Evolutionary conservation across 2,797 vertebrate species (phyloP).

Genomic region (Xenops minutus): DNA sequence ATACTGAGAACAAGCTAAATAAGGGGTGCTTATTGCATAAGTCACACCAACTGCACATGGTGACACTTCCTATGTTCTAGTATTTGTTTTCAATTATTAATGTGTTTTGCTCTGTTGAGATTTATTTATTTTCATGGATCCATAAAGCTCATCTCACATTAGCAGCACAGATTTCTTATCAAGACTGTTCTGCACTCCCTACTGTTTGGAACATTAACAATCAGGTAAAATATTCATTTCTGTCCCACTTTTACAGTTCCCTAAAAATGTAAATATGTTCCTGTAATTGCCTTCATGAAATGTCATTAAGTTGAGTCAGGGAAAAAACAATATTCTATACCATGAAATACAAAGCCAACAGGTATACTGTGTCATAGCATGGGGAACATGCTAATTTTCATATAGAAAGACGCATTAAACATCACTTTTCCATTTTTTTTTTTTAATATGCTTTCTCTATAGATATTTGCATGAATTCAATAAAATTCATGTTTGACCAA

Average conservation of each 20-base stretch:
- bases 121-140: not conserved
- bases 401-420: not conserved
- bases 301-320: not conserved
- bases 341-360: not conserved
- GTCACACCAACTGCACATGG: not conserved
- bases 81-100: conserved; percentile 50
- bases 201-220: not conserved
- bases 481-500: not conserved
- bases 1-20: not conserved
- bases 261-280: not conserved
- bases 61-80: not conserved
- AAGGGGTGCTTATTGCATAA: not conserved
- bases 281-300: not conserved
- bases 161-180: not conserved
- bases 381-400: not conserved
- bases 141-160: not conserved
- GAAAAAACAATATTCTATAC: not conserved
- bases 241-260: not conserved
- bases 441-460: not conserved
- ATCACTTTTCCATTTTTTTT: not conserved
- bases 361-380: not conserved
- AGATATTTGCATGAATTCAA: not conserved
- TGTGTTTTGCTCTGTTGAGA: not conserved
- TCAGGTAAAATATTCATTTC: not conserved
- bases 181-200: not conserved